phyloP scores from a whole-genome alignment of 2,797 vertebrate species.

The Ataeniobius toweri region DNA sequence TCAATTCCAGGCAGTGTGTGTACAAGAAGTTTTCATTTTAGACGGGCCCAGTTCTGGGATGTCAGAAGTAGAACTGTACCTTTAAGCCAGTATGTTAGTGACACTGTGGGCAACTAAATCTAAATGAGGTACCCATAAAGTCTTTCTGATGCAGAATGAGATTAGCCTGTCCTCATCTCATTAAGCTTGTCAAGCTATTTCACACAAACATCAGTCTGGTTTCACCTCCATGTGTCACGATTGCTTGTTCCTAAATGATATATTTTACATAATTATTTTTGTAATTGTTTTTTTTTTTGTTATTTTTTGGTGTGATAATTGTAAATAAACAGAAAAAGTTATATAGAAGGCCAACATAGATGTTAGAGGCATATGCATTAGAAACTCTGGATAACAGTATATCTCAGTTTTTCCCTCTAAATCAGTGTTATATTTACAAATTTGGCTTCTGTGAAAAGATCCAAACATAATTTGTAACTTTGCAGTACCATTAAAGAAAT shows the following conservation, averaged over 20 bases:
- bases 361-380: not conserved
- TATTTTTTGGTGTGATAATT: not conserved
- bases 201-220: conserved; percentile 62
- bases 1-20: not conserved
- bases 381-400: not conserved
- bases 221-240: conserved; percentile 31
- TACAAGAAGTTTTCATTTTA: conserved; percentile 15
- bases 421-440: conserved; percentile 15
- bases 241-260: not conserved
- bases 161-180: conserved; percentile 73
- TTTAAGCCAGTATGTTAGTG: conserved; percentile 50
- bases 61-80: conserved; percentile 34
- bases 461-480: conserved; percentile 8
- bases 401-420: conserved; percentile 4
- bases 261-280: not conserved
- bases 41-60: conserved; percentile 3
- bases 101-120: conserved; percentile 50
- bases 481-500: not conserved
- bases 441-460: conserved; percentile 6
- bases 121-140: conserved; percentile 58
- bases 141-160: conserved; percentile 65
- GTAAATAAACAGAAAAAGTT: not conserved
- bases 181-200: conserved; percentile 63
- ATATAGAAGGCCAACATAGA: not conserved
- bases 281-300: not conserved